These are phyloP conservation scores for Heliconius melpomene DNA, from an alignment of 1,140 invertebrate species.

Conservation along the genomic window DNA sequence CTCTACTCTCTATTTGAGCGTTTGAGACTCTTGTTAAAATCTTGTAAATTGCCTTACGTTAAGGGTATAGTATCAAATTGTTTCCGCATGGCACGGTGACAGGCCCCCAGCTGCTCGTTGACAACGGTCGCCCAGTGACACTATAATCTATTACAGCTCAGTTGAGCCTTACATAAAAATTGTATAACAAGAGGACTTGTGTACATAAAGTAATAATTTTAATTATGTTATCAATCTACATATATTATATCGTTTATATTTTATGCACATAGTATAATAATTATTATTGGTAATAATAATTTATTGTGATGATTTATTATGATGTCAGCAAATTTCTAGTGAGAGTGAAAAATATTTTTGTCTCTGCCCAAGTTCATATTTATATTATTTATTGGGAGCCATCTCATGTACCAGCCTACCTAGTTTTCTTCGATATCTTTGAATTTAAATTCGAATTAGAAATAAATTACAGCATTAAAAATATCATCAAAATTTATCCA, in stretches of 20 bases:
- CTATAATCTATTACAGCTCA: conserved; percentile 61
- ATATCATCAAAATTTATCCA: too few relatives aligned
- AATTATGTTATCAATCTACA: background rate
- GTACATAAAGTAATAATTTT: background rate
- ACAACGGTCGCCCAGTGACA: conserved; percentile 64
- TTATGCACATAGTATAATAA: too few relatives aligned
- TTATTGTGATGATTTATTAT: too few relatives aligned
- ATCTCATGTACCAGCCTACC: too few relatives aligned
- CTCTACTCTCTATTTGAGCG: conserved; percentile 4
- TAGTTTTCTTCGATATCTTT: too few relatives aligned
- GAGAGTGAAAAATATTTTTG: too few relatives aligned
- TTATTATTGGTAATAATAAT: too few relatives aligned
- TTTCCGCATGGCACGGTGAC: conserved; percentile 55
- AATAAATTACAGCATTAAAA: too few relatives aligned
- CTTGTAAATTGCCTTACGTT: conserved; percentile 54
- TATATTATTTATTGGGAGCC: too few relatives aligned
- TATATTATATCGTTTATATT: background rate
- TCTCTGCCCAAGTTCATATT: too few relatives aligned
- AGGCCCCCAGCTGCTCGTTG: conserved; percentile 59
- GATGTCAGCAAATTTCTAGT: too few relatives aligned
- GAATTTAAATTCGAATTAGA: too few relatives aligned
- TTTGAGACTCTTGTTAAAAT: conserved; percentile 43
- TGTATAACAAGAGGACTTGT: conserved; percentile 24
- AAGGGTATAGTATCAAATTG: conserved; percentile 58
- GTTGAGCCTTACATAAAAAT: conserved; percentile 37